These are phyloP conservation scores for Ctenomys sociabilis DNA, from an alignment of 2,113 vertebrate species.

Conservation along the genomic window DNA sequence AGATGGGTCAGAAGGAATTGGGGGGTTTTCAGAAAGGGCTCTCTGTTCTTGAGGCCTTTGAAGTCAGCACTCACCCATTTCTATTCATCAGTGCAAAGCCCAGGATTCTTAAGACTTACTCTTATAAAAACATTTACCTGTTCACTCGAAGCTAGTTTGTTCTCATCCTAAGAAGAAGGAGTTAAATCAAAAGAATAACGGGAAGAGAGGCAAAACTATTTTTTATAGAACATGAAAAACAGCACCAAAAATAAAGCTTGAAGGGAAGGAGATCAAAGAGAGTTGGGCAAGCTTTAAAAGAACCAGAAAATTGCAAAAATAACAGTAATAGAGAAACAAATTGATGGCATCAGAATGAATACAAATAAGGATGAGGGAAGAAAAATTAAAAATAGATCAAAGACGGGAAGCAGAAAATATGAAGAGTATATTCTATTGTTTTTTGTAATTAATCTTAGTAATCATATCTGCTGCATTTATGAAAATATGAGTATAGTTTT, in stretches of 20 bases:
- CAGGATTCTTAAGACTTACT: conserved; percentile 78
- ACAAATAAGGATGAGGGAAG: conserved; percentile 78
- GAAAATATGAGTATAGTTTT: conserved; percentile 42
- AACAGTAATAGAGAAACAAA: conserved; percentile 84
- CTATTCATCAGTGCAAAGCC: conserved; percentile 80
- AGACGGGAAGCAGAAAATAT: conserved; percentile 71
- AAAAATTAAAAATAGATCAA: conserved; percentile 82
- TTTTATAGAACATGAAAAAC: conserved; percentile 82
- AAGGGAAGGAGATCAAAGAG: conserved; percentile 85
- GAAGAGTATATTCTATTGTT: conserved; percentile 47
- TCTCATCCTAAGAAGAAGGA: conserved; percentile 81
- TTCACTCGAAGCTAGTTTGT: conserved; percentile 76
- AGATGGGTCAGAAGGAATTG: conserved; percentile 82
- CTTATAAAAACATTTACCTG: conserved; percentile 83
- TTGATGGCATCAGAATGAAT: conserved; percentile 84
- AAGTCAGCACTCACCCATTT: conserved; percentile 83
- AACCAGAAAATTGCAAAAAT: conserved; percentile 86
- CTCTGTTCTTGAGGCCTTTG: conserved; percentile 88
- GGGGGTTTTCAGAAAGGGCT: conserved; percentile 83
- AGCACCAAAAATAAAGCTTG: conserved; percentile 81
- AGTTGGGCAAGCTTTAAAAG: conserved; percentile 78
- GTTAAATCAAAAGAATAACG: conserved; percentile 78
- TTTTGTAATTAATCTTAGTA: conserved; percentile 68
- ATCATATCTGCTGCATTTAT: conserved; percentile 42
- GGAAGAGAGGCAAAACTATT: conserved; percentile 58